These are phyloP conservation scores for Brachionus rubens DNA, from an alignment of 1,140 invertebrate genomes.

Conservation along the genomic window DNA sequence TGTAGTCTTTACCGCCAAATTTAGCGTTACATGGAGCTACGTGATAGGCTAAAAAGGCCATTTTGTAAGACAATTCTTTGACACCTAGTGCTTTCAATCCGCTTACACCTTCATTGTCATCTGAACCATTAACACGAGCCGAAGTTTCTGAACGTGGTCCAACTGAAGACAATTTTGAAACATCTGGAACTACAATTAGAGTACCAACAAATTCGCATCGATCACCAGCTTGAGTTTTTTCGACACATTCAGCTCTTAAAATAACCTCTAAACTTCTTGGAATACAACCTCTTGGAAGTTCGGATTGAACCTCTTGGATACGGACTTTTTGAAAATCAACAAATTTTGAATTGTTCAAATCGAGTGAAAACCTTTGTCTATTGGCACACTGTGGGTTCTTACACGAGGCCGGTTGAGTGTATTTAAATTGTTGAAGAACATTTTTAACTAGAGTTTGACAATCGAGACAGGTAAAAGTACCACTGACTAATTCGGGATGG, in stretches of 20 bases:
- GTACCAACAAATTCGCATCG: constrained; percentile 93
- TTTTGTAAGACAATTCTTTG: constrained; percentile 86
- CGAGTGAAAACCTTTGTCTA: constrained; percentile 79
- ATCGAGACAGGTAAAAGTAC: constrained; percentile 90
- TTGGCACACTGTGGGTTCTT: constrained; percentile 91
- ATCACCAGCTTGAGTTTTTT: constrained; percentile 85
- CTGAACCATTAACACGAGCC: constrained; percentile 66
- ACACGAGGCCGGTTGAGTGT: constrained; percentile 82
- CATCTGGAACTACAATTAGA: constrained; percentile 94
- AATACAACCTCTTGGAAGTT: constrained; percentile 91
- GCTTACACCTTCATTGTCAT: constrained; percentile 78
- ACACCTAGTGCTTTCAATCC: constrained; percentile 91
- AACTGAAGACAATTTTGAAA: constrained; percentile 76
- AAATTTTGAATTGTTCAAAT: constrained; percentile 88
- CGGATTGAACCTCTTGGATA: constrained; percentile 96
- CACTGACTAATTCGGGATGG: constrained; percentile 81
- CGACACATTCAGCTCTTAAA: constrained; percentile 90
- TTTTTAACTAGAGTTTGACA: constrained; percentile 90
- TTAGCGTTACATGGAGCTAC: constrained; percentile 76
- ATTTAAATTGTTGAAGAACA: constrained; percentile 94
- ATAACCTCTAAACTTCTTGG: constrained; percentile 93
- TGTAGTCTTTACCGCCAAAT: constrained; percentile 54
- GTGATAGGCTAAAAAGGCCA: constrained; percentile 90
- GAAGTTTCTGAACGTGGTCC: constrained; percentile 77
- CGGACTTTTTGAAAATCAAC: constrained; percentile 98